phyloP scores from a whole-genome alignment of 2,888 invertebrate genomes.

The Torymus texanus region DNA sequence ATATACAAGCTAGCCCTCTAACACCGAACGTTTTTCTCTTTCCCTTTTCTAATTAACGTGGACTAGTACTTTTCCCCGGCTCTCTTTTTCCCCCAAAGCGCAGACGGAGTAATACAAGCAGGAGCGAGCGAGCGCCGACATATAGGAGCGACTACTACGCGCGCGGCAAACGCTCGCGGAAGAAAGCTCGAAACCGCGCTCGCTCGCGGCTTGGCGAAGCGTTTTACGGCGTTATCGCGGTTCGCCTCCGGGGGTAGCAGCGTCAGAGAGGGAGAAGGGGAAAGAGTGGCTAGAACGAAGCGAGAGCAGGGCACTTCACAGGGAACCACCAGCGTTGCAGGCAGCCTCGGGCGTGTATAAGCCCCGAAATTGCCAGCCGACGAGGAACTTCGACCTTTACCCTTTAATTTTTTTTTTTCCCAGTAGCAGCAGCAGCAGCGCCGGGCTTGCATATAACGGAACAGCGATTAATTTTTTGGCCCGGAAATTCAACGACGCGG shows the following conservation, averaged over 20 bases:
- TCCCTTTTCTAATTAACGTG: slow-evolving; percentile 24
- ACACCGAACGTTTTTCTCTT: neutral
- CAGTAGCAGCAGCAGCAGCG: too few relatives aligned
- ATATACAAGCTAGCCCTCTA: too few relatives aligned
- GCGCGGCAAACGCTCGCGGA: neutral
- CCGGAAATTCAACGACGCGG: slow-evolving; percentile 11
- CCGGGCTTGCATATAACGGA: neutral
- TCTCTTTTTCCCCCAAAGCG: neutral
- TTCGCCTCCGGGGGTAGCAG: slow-evolving; percentile 9
- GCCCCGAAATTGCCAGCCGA: slow-evolving; percentile 16
- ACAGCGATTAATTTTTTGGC: slow-evolving; percentile 38
- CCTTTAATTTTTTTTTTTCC: slow-evolving; percentile 36
- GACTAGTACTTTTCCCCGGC: neutral
- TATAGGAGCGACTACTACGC: slow-evolving; percentile 2
- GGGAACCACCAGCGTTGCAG: too few relatives aligned
- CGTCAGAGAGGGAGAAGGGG: too few relatives aligned
- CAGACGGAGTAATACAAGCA: slow-evolving; percentile 22
- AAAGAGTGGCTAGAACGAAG: too few relatives aligned
- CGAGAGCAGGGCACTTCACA: neutral
- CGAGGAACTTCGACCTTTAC: slow-evolving; percentile 20
- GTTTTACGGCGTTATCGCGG: slow-evolving; percentile 42
- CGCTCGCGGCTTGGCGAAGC: slow-evolving; percentile 9
- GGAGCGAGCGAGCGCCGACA: neutral
- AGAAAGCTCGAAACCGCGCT: slow-evolving; percentile 40
- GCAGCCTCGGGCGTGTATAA: neutral